Evolutionary conservation across 2,113 vertebrate species (phyloP), one percentile per base, ranked within the genome.

Genomic region (Camelus dromedarius): DNA sequence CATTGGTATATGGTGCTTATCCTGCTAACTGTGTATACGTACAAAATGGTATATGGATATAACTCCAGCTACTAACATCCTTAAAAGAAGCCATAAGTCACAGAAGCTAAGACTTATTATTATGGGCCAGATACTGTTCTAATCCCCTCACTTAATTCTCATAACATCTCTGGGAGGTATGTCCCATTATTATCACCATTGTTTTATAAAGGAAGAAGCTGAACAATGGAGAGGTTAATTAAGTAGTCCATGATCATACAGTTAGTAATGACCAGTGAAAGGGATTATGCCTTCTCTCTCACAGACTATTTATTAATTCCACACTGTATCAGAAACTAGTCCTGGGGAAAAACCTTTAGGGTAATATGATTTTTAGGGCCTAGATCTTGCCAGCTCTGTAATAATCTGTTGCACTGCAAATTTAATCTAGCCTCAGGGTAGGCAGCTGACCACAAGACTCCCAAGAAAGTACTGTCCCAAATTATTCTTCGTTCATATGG

Each of bases 31-130:
- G 13, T 38, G 35, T 58, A 46, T 50, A 69, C 13, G 48, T 8
- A 54, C 56, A 46, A 48, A 70, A 35, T 83, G 11, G 56, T 64
- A 32, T 48, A 7, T 19, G 42, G 4, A n/a, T 35, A 24, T 15
- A 66, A 83, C 28, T 62, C 32, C 5, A 92, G 52, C 20, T 86
- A 72, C n/a, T 54, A 85, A 26, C 4, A 79, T 69, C 10, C 6
- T 94, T 67, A 50, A 96, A 87, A 87, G 42, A 67, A 96, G 14
- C 75, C 28, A 77, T 35, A 85, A 67, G 10, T 85, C 42, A 38
- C 19, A 76, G 38, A 87, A 22, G 14, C 18, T 18, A 97, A 93
- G 16, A 56, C 20, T 93, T 70, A 50, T 32, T 89, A 13, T 75
- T 46, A 19, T 82, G 8, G 67, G 7, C 32, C 32, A 89, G 56